These are phyloP conservation scores for Geococcyx californianus DNA, from an alignment of 2,113 vertebrate species.

Conservation along the genomic window DNA sequence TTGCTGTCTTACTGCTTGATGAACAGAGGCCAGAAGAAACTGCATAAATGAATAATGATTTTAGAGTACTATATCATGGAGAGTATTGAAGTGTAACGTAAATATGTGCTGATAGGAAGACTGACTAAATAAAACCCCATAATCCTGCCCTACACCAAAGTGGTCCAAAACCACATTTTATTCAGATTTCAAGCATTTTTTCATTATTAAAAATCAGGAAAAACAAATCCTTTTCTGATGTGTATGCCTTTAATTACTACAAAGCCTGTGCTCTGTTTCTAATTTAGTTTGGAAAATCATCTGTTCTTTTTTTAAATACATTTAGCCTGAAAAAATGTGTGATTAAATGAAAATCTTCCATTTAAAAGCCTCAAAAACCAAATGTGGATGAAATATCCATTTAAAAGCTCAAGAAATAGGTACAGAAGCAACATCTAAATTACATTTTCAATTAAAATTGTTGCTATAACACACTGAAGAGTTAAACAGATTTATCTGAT, in stretches of 20 bases:
- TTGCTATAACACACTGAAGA: neutral
- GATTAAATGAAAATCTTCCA: neutral
- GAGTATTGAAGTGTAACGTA: neutral
- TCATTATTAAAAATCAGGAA: neutral
- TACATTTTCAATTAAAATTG: neutral
- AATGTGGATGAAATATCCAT: neutral
- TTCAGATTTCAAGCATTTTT: neutral
- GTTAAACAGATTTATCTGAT: neutral
- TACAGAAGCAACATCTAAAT: neutral
- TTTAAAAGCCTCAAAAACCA: neutral
- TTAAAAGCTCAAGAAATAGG: neutral
- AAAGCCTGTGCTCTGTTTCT: neutral
- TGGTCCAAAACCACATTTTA: neutral
- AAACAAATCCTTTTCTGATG: neutral
- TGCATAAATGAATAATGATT: neutral
- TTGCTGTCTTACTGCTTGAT: neutral
- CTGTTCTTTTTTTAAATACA: neutral
- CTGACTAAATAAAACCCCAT: neutral
- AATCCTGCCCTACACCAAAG: neutral
- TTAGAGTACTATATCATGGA: neutral
- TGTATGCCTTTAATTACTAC: neutral
- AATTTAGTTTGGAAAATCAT: neutral
- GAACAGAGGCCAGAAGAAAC: neutral
- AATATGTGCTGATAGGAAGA: neutral
- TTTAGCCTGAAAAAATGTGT: neutral